Evolutionary conservation across 1,140 invertebrate species (phyloP).

Genomic region (Anastrepha ludens): DNA sequence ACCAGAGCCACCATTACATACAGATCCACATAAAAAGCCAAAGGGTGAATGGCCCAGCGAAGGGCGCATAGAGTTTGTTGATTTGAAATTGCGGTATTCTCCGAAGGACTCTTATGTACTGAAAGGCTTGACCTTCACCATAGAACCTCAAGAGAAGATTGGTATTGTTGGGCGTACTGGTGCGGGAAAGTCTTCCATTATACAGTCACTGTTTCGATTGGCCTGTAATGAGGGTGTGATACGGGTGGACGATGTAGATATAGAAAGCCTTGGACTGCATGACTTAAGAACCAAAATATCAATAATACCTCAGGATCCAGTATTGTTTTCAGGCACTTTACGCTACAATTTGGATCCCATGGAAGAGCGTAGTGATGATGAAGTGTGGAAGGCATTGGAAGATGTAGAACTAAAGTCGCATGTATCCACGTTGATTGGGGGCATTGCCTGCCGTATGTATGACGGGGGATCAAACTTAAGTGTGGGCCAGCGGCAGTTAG

Average conservation of each 20-base stretch:
- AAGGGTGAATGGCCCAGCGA: constrained; percentile 82
- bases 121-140: constrained; percentile 80
- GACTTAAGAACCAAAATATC: constrained; percentile 82
- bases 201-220: constrained; percentile 87
- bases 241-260: constrained; percentile 79
- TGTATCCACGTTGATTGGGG: constrained; percentile 76
- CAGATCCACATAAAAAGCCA: constrained; percentile 75
- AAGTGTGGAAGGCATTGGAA: constrained; percentile 89
- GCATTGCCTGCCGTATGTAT: constrained; percentile 79
- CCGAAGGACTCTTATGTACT: constrained; percentile 77
- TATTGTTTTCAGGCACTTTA: constrained; percentile 85
- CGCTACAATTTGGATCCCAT: constrained; percentile 89
- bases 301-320: constrained; percentile 88
- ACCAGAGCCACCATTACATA: constrained; percentile 77
- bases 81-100: constrained; percentile 77
- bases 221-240: constrained; percentile 79
- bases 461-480: constrained; percentile 84
- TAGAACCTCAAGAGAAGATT: constrained; percentile 85
- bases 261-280: constrained; percentile 77
- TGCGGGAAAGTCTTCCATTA: constrained; percentile 93
- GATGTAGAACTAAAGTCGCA: constrained; percentile 84
- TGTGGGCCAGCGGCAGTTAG: constrained; percentile 85
- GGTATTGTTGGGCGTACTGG: constrained; percentile 92
- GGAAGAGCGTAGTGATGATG: constrained; percentile 81
- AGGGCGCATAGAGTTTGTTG: constrained; percentile 82